phyloP scores from a whole-genome alignment of 1,140 invertebrate genomes.

The Mya arenaria region DNA sequence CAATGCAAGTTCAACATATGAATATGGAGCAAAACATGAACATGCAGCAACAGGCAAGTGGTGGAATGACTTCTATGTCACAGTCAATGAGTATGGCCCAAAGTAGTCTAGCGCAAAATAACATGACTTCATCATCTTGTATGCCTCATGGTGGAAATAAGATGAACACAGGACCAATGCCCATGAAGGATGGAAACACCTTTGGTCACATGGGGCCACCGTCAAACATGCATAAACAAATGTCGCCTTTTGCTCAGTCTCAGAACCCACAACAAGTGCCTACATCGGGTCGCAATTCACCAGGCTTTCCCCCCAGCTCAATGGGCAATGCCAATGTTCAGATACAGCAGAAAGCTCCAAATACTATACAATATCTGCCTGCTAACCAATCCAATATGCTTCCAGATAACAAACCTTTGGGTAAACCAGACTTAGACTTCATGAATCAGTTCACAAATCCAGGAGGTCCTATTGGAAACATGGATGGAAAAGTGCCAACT shows the following conservation, averaged over 20 bases:
- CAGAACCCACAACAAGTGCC: conserved; percentile 59
- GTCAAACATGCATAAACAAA: conserved; percentile 49
- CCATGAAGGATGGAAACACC: conserved; percentile 41
- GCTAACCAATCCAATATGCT: conserved; percentile 82
- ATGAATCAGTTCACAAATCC: conserved; percentile 90
- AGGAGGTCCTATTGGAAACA: conserved; percentile 66
- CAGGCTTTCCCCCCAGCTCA: conserved; percentile 65
- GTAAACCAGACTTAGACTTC: conserved; percentile 96
- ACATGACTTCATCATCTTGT: conserved; percentile 24
- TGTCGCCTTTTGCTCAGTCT: conserved; percentile 56
- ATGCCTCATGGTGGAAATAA: conserved; percentile 31
- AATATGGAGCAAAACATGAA: conserved; percentile 64
- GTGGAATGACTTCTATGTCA: conserved; percentile 22
- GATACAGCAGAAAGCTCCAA: conserved; percentile 97
- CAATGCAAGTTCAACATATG: conserved; percentile 78
- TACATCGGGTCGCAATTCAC: conserved; percentile 62
- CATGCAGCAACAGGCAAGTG: conserved; percentile 47
- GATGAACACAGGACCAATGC: conserved; percentile 19
- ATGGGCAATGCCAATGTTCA: conserved; percentile 81
- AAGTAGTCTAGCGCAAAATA: conserved; percentile 32
- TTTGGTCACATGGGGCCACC: conserved; percentile 39
- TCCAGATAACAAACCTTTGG: conserved; percentile 83
- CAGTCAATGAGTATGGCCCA: conserved; percentile 44
- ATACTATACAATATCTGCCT: conserved; percentile 98
- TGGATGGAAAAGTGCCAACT: conserved; percentile 88